Percentiles rank a stretch among this genome's conserved stretches.
phyloP scores from a whole-genome alignment of 64 coral and sea anemone species.

The Trachythela sp. region DNA sequence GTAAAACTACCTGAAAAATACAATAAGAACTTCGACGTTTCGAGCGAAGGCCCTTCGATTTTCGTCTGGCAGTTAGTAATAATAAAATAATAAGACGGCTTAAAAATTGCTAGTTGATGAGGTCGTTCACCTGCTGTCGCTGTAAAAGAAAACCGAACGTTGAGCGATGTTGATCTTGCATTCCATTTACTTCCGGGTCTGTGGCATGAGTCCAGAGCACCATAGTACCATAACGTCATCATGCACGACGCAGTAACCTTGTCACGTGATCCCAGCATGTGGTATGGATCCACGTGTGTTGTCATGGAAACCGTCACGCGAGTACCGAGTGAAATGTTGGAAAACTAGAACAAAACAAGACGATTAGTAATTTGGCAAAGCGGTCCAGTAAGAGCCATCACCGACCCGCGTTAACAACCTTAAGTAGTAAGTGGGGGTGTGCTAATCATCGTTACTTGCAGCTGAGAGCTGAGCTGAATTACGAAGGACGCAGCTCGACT shows the following conservation, averaged over 20 bases:
- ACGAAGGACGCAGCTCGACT: too few species aligned
- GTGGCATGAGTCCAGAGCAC: background rate
- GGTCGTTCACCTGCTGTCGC: background rate
- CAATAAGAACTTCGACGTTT: too few species aligned
- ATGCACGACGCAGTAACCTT: background rate
- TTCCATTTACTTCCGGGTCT: background rate
- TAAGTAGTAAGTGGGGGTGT: too few species aligned
- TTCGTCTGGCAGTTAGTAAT: too few species aligned
- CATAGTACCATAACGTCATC: background rate
- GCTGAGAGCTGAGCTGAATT: too few species aligned
- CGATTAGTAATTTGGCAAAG: background rate
- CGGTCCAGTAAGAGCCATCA: too few species aligned
- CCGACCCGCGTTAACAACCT: too few species aligned
- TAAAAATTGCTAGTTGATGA: background rate
- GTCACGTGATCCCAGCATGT: background rate
- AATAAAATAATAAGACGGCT: too few species aligned
- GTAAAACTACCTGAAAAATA: too few species aligned
- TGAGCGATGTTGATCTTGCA: background rate
- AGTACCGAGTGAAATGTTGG: background rate
- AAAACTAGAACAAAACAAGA: background rate
- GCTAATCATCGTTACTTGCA: too few species aligned
- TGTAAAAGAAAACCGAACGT: background rate
- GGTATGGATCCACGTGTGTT: background rate
- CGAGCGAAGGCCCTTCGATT: too few species aligned
- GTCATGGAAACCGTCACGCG: background rate